Conservation (phyloP, 2,797 vertebrate genomes). For the Synanceia verrucosa region DNA sequence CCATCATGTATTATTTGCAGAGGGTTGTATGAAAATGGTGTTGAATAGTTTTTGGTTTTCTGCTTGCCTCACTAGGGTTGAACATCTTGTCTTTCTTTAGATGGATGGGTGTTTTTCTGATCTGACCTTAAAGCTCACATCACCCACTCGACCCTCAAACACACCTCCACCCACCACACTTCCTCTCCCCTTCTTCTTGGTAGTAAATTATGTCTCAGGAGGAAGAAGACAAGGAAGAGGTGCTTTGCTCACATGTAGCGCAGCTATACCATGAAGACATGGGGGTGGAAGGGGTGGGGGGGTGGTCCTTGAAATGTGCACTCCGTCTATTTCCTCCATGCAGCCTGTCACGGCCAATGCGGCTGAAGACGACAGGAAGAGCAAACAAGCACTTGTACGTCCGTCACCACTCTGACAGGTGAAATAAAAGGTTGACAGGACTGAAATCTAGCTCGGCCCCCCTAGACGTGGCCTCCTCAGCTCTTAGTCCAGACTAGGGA, state of each 20-base stretch:
- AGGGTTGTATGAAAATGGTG: not conserved
- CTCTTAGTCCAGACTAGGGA: constrained; percentile 85
- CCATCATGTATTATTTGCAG: constrained; percentile 19
- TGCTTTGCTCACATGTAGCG: constrained; percentile 39
- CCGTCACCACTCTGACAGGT: constrained; percentile 91
- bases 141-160: not conserved
- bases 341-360: constrained; percentile 87
- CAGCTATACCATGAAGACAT: constrained; percentile 32
- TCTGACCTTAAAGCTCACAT: constrained; percentile 7
- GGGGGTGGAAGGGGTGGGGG: constrained; percentile 32
- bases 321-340: constrained; percentile 74
- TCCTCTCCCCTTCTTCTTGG: constrained; percentile 49
- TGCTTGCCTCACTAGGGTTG: not conserved
- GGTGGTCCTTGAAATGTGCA: constrained; percentile 54
- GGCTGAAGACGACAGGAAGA: constrained; percentile 86
- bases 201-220: constrained; percentile 77
- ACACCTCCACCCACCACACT: constrained; percentile 24
- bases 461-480: constrained; percentile 73
- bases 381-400: constrained; percentile 88
- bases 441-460: constrained; percentile 82
- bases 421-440: constrained; percentile 88
- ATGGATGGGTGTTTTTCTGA: constrained; percentile 15
- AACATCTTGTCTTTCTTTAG: constrained; percentile 31
- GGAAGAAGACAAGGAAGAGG: constrained; percentile 44
- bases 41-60: constrained; percentile 6